These are phyloP conservation scores for Sigmodon hispidus DNA, from an alignment of 2,113 vertebrate species.

Conservation along the genomic window DNA sequence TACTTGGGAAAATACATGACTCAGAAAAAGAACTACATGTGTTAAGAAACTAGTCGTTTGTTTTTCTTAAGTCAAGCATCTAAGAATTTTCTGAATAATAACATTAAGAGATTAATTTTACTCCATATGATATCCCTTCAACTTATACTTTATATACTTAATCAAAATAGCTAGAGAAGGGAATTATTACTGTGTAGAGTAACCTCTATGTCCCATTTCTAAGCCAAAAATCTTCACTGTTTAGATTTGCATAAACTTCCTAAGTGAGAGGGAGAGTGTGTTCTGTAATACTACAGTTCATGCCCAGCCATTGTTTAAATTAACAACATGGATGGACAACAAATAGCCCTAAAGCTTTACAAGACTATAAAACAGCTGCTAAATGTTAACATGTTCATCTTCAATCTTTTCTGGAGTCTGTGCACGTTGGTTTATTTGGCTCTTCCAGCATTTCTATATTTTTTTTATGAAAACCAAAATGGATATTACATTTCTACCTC, in stretches of 20 bases:
- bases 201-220: background rate
- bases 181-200: background rate
- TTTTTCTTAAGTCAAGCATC: constrained; percentile 9
- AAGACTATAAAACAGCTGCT: background rate
- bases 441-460: background rate
- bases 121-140: background rate
- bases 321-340: background rate
- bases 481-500: background rate
- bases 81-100: constrained; percentile 35
- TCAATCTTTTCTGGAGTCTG: background rate
- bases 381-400: background rate
- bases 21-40: background rate
- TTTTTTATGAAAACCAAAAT: constrained; percentile 19
- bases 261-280: background rate
- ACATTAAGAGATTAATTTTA: constrained; percentile 16
- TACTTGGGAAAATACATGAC: background rate
- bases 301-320: background rate
- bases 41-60: background rate
- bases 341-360: background rate
- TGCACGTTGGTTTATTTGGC: background rate
- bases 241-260: background rate
- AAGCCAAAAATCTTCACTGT: background rate
- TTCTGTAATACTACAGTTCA: background rate
- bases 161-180: background rate
- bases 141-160: background rate